These are phyloP conservation scores for Vulpes ferrilata DNA, from an alignment of 2,113 vertebrate species.

Conservation along the genomic window DNA sequence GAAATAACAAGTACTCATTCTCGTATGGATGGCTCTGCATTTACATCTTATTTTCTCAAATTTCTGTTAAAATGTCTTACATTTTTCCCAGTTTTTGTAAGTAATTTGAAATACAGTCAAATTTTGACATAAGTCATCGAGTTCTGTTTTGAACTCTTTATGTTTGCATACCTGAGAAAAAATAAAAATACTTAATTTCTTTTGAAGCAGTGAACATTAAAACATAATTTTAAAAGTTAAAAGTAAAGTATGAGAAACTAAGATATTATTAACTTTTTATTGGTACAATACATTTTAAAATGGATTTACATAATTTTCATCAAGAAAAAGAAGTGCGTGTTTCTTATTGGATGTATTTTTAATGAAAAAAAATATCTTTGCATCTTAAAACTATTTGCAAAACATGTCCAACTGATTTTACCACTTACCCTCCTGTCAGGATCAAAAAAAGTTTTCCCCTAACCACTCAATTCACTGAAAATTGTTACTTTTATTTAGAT, in stretches of 20 bases:
- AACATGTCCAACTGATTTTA: neutral
- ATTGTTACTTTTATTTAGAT: neutral
- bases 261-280: neutral
- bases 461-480: conserved; percentile 3
- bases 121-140: neutral
- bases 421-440: neutral
- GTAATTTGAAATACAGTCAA: conserved; percentile 31
- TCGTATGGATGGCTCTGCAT: neutral
- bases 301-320: neutral
- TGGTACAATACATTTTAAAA: conserved; percentile 23
- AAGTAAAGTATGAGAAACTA: conserved; percentile 48
- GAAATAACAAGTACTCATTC: neutral
- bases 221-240: neutral
- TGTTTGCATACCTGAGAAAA: conserved; percentile 15
- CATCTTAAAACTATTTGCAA: conserved; percentile 22
- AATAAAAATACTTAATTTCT: neutral
- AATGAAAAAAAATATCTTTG: conserved; percentile 2
- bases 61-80: neutral
- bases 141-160: neutral
- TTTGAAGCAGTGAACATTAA: conserved; percentile 24
- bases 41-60: neutral
- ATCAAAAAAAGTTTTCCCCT: conserved; percentile 12
- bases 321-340: neutral
- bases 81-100: neutral
- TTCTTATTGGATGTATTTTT: neutral